A percentile compares a stretch with the other conserved stretches of the same genome.
Evolutionary conservation across 2,113 vertebrate genomes (phyloP).

Genomic region (Delphinus delphis): DNA sequence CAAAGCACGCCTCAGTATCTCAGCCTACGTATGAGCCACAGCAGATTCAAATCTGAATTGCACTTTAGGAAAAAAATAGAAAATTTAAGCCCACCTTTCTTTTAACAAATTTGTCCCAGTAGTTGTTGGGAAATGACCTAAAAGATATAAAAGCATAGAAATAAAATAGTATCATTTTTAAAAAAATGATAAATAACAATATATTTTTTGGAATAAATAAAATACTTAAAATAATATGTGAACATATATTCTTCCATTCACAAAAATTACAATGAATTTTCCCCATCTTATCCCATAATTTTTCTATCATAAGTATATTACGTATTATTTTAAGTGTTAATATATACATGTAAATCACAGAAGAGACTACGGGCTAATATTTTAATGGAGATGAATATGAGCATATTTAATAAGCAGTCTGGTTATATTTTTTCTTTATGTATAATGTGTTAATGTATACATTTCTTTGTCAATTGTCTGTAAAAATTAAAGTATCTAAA

Average conservation of each 20-base stretch:
- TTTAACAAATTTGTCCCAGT: conserved; percentile 94
- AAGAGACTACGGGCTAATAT: not conserved
- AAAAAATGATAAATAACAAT: not conserved
- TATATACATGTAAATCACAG: not conserved
- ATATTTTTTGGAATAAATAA: not conserved
- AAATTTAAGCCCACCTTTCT: not conserved
- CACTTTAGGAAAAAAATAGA: not conserved
- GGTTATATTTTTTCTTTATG: not conserved
- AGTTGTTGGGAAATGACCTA: conserved; percentile 98
- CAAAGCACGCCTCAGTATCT: not conserved
- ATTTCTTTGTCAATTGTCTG: not conserved
- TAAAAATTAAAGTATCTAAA: not conserved
- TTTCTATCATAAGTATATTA: not conserved
- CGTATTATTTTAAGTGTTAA: not conserved
- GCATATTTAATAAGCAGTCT: not conserved
- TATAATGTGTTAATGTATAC: not conserved
- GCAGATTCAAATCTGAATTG: not conserved
- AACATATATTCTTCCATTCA: not conserved
- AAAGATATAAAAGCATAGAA: conserved; percentile 67
- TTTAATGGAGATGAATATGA: not conserved
- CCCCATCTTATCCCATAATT: not conserved
- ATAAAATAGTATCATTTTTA: not conserved
- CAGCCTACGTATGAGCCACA: not conserved
- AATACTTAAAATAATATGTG: not conserved
- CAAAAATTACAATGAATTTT: not conserved